A percentile compares a stretch with the other conserved stretches of the same genome.
These are phyloP conservation scores for Lampris incognitus DNA, from an alignment of 2,113 vertebrate genomes.

Conservation along the genomic window DNA sequence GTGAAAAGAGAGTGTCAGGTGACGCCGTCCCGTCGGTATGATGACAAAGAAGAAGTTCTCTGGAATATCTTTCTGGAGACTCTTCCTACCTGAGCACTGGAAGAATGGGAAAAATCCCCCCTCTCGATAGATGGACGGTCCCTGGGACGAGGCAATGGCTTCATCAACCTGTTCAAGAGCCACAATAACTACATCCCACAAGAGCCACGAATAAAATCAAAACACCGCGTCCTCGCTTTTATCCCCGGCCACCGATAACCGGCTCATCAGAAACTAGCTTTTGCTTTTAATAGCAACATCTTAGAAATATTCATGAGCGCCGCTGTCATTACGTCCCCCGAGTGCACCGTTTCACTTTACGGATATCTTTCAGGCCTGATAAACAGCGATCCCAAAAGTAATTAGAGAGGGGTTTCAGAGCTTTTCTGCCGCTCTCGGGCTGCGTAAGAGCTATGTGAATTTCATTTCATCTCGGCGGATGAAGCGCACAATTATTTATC, in stretches of 20 bases:
- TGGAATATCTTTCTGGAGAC: neutral
- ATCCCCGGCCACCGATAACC: conserved; percentile 39
- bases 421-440: neutral
- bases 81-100: conserved; percentile 45
- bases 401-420: neutral
- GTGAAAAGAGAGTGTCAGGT: conserved; percentile 70
- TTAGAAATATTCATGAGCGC: conserved; percentile 41
- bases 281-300: conserved; percentile 29
- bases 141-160: conserved; percentile 28
- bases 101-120: neutral
- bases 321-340: conserved; percentile 30
- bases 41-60: conserved; percentile 53
- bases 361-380: conserved; percentile 23
- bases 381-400: neutral
- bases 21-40: conserved; percentile 38
- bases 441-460: conserved; percentile 22
- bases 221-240: conserved; percentile 47
- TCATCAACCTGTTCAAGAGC: conserved; percentile 51
- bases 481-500: conserved; percentile 1
- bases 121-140: conserved; percentile 43
- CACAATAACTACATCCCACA: conserved; percentile 53
- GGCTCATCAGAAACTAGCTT: conserved; percentile 38
- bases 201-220: conserved; percentile 46
- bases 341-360: conserved; percentile 36
- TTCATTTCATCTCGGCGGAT: conserved; percentile 16